These are phyloP conservation scores for Callocephalon fimbriatum DNA, from an alignment of 2,113 vertebrate species.

Conservation along the genomic window DNA sequence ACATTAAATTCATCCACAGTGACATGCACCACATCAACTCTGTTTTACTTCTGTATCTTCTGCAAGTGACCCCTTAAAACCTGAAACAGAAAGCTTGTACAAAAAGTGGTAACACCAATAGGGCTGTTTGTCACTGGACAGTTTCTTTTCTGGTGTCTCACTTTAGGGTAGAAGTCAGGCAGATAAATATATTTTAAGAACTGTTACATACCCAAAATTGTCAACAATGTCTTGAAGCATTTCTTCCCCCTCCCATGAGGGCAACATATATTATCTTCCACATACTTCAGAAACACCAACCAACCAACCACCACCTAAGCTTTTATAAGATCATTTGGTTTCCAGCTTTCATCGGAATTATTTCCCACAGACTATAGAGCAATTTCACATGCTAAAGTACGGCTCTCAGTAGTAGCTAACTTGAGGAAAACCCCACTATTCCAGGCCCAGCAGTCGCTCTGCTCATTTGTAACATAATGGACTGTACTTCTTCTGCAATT, in stretches of 20 bases:
- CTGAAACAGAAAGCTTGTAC: neutral
- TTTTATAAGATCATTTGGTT: neutral
- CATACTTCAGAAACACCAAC: neutral
- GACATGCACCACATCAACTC: accelerated
- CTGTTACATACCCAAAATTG: neutral
- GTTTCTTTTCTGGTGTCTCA: neutral
- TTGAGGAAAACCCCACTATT: neutral
- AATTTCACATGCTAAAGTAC: neutral
- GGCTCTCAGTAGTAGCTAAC: neutral
- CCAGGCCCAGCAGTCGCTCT: neutral
- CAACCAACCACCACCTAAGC: neutral
- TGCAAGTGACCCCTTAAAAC: neutral
- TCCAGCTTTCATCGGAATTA: neutral
- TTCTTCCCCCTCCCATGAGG: neutral
- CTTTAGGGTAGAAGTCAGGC: neutral
- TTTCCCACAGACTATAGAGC: neutral
- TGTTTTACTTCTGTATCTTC: neutral
- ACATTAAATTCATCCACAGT: neutral
- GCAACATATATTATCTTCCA: neutral
- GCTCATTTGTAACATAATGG: neutral
- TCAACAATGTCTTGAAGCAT: accelerated
- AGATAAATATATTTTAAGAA: neutral
- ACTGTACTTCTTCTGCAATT: neutral
- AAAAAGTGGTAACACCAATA: neutral
- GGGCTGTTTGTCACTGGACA: neutral